Evolutionary conservation across 2,797 vertebrate genomes (phyloP).

Genomic region (Atherinosoma microstoma): DNA sequence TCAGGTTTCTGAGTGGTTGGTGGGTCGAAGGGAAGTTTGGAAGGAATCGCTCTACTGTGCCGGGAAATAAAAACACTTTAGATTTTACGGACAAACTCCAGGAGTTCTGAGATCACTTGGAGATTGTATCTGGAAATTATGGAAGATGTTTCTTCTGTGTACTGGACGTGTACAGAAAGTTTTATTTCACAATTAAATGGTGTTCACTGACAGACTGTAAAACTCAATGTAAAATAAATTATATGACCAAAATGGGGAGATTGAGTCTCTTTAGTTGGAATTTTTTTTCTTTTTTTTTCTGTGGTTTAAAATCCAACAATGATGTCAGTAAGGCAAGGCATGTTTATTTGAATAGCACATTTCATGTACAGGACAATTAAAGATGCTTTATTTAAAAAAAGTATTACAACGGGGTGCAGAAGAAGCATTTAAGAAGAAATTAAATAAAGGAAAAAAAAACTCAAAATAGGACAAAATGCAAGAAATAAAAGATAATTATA

Average conservation of each 20-base stretch:
- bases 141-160: neutral
- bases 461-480: too few species aligned
- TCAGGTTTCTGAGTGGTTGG: neutral
- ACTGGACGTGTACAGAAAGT: constrained; percentile 15
- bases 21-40: neutral
- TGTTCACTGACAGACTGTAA: neutral
- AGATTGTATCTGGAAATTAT: neutral
- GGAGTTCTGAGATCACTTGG: neutral
- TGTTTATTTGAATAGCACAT: too few species aligned
- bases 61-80: neutral
- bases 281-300: too few species aligned
- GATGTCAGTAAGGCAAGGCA: too few species aligned
- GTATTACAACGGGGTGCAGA: too few species aligned
- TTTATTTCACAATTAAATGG: neutral
- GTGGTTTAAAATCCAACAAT: neutral
- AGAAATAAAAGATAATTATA: too few species aligned
- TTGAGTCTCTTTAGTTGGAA: neutral
- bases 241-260: neutral
- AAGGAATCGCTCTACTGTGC: neutral
- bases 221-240: neutral
- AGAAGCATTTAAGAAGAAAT: too few species aligned
- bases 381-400: too few species aligned
- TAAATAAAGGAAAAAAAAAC: too few species aligned
- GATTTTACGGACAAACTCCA: neutral
- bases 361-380: too few species aligned